A percentile compares a stretch with the other conserved stretches of the same genome.
These are phyloP conservation scores for Erynnis tages DNA, from an alignment of 2,888 invertebrate genomes.

Conservation along the genomic window DNA sequence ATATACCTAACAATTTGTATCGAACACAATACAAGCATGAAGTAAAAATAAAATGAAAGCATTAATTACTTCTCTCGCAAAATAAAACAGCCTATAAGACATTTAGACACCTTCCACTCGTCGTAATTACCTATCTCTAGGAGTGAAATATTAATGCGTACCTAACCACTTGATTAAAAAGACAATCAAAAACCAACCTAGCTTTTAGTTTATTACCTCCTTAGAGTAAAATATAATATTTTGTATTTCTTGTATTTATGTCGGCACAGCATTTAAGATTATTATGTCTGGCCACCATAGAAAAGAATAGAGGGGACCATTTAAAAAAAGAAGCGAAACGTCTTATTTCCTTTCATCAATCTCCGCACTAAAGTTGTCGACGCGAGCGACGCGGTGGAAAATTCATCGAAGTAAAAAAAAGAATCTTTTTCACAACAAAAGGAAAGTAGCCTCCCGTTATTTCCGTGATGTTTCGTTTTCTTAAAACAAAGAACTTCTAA, in stretches of 20 bases:
- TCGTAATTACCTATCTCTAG: too few relatives aligned
- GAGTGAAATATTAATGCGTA: too few relatives aligned
- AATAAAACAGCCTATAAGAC: too few relatives aligned
- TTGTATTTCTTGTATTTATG: conserved; percentile 13
- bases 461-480: conserved; percentile 43
- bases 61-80: too few relatives aligned
- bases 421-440: conserved; percentile 35
- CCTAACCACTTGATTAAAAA: too few relatives aligned
- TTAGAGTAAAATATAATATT: conserved; percentile 2
- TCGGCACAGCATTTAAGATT: conserved; percentile 21
- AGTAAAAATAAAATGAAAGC: too few relatives aligned
- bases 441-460: conserved; percentile 36
- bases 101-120: too few relatives aligned
- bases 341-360: conserved; percentile 29
- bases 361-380: conserved; percentile 28
- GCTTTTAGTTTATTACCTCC: conserved; percentile 11
- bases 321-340: conserved; percentile 23
- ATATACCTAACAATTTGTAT: too few relatives aligned
- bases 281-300: conserved; percentile 24
- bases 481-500: conserved; percentile 41
- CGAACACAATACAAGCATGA: too few relatives aligned
- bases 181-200: background rate
- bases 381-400: conserved; percentile 33
- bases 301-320: conserved; percentile 28
- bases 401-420: conserved; percentile 33